Evolutionary conservation across 2,888 invertebrate species (phyloP).

Genomic region (Schizotus pectinicornis): DNA sequence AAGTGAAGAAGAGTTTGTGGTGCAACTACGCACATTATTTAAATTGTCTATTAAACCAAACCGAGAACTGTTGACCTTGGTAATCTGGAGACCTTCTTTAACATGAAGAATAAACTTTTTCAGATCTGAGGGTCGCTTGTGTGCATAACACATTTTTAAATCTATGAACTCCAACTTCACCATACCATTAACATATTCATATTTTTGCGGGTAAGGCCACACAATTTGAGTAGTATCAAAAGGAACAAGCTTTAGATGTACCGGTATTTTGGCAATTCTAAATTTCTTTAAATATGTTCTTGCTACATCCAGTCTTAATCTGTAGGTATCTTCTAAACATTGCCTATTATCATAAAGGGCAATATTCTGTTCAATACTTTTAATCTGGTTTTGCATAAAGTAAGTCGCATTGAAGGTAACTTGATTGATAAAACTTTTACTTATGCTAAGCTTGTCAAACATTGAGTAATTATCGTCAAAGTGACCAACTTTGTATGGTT

Average conservation of each 20-base stretch:
- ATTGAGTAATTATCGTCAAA: conserved; percentile 58
- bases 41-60: conserved; percentile 56
- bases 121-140: neutral
- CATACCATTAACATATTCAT: conserved; percentile 17
- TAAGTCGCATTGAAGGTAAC: conserved; percentile 68
- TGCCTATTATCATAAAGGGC: conserved; percentile 60
- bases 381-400: conserved; percentile 72
- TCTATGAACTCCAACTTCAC: conserved; percentile 9
- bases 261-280: conserved; percentile 62
- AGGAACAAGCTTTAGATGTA: conserved; percentile 60
- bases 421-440: conserved; percentile 68
- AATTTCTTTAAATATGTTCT: conserved; percentile 66
- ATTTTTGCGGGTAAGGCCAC: conserved; percentile 17
- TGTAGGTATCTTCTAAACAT: conserved; percentile 40
- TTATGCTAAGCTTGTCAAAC: conserved; percentile 67
- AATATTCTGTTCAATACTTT: conserved; percentile 72
- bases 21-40: conserved; percentile 31
- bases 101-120: conserved; percentile 43
- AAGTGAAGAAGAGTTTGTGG: neutral
- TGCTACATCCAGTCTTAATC: conserved; percentile 58
- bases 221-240: conserved; percentile 44
- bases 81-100: conserved; percentile 62
- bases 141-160: conserved; percentile 1
- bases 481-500: conserved; percentile 58
- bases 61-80: conserved; percentile 65